Evolutionary conservation across 2,113 vertebrate genomes (phyloP), one percentile per base, ranked within the genome.

Genomic region (Bambusicola thoracicus): DNA sequence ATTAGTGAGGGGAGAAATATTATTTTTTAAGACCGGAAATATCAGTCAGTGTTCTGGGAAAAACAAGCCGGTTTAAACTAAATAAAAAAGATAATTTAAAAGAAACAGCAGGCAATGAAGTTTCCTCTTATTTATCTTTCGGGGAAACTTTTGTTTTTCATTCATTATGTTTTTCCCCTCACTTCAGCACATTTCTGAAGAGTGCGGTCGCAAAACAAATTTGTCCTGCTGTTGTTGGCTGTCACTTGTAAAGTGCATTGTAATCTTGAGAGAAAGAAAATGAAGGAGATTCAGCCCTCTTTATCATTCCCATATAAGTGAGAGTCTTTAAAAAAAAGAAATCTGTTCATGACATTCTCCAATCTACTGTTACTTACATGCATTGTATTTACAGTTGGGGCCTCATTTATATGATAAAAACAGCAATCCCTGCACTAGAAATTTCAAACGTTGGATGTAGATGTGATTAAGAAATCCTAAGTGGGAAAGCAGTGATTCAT

Each of bases 331-430:
- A 27, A 65, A 73, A 53, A 53, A 27, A 27, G 5, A 32, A 38
- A 69, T 92, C 41, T 53, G 5, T 22, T 44, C 11, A 5, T 72
- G 38, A 22, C 20, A 24, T 51, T 79, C 4, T 81, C 15, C 19
- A 43, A 14, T 27, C 22, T 70, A 76, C 8, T 61, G 12, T 38
- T 72, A 29, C 34, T 24, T 48, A 46, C 21, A 4, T 58, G 29
- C 38, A 21, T 41, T 63, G 41, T 17, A 5, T 16, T 67, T 81
- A 78, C 11, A 68, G 9, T 4, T 0, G 0, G 8, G 16, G 13
- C 51, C 44, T 38, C 22, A 55, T 67, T 70, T 81, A 77, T 78
- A 63, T 27, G 7, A 43, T 12, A 34, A 58, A 72, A 44, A 4
- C 58, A 65, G 25, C 34, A 73, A 24, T 44, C 6, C 6, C 10